Percentiles rank a stretch among this genome's conserved stretches.
phyloP scores from a whole-genome alignment of 2,888 invertebrate species.

The Xiphydria camelus region DNA sequence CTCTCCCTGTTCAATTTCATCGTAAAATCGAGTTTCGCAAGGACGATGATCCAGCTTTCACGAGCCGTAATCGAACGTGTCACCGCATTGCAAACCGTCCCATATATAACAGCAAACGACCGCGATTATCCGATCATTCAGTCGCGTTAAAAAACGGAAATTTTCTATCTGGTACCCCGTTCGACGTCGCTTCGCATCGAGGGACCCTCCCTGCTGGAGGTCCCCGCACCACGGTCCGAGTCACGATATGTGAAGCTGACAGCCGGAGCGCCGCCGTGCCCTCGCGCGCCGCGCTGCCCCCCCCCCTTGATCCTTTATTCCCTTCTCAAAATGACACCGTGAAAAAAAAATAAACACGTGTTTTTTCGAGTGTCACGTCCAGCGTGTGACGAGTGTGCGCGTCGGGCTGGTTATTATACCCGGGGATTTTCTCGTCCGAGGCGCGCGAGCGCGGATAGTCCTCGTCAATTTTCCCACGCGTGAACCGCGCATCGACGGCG shows the following conservation, averaged over 20 bases:
- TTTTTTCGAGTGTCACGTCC: slow-evolving; percentile 27
- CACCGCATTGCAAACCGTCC: no score
- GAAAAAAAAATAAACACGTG: slow-evolving; percentile 35
- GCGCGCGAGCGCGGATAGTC: background rate
- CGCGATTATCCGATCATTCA: no score
- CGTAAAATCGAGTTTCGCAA: no score
- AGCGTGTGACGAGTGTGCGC: slow-evolving; percentile 13
- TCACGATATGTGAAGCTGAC: slow-evolving; percentile 13
- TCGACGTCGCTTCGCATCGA: no score
- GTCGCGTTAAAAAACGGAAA: no score
- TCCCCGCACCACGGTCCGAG: slow-evolving; percentile 19
- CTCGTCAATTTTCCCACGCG: no score
- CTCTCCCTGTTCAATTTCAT: no score
- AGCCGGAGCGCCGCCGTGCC: slow-evolving; percentile 20
- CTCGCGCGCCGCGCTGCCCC: slow-evolving; percentile 15
- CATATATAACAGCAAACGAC: no score
- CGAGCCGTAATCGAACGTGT: no score
- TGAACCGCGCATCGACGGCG: no score
- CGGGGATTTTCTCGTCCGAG: slow-evolving; percentile 13
- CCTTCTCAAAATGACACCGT: slow-evolving; percentile 22
- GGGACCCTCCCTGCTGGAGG: slow-evolving; percentile 2
- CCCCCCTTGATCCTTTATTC: slow-evolving; percentile 24
- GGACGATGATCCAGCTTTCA: no score
- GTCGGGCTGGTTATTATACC: slow-evolving; percentile 13
- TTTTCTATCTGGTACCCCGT: no score